A percentile compares a stretch with the other conserved stretches of the same genome.
Conservation (phyloP, 2,113 vertebrate genomes). For the Urocynchramus pylzowi region DNA sequence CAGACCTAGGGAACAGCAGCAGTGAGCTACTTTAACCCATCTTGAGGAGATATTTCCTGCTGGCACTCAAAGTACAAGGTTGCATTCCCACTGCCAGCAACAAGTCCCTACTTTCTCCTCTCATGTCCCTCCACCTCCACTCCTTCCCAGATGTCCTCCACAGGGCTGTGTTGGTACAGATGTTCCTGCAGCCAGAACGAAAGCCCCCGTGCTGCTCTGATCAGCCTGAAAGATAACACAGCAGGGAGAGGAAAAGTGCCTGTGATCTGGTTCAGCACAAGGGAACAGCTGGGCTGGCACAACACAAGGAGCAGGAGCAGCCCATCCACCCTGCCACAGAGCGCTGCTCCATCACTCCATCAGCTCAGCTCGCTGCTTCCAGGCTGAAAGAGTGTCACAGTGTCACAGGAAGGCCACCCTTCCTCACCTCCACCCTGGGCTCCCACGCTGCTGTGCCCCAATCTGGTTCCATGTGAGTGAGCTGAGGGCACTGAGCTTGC, state of each 20-base stretch:
- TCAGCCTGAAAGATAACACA: neutral
- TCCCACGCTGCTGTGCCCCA: rapidly evolving
- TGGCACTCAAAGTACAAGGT: conserved; percentile 58
- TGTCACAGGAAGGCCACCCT: neutral
- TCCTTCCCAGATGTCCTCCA: neutral
- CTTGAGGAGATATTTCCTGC: conserved; percentile 70
- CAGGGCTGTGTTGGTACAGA: neutral
- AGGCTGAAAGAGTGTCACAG: neutral
- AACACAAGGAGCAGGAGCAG: neutral
- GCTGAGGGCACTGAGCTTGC: neutral
- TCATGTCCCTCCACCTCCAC: neutral
- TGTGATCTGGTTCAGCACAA: neutral
- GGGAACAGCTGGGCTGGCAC: conserved; percentile 3
- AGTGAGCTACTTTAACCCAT: neutral
- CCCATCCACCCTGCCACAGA: rapidly evolving
- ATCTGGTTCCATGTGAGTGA: rapidly evolving
- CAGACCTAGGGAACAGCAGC: neutral
- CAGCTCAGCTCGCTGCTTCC: neutral
- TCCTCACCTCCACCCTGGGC: neutral
- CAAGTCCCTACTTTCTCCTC: neutral
- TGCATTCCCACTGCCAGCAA: neutral
- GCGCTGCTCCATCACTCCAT: rapidly evolving
- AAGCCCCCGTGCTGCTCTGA: neutral
- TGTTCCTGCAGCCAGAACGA: rapidly evolving
- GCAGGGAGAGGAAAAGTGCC: neutral